Percentiles rank a stretch among this genome's conserved stretches.
phyloP scores from a whole-genome alignment of 2,797 vertebrate genomes.

The Gadopsis marmoratus region DNA sequence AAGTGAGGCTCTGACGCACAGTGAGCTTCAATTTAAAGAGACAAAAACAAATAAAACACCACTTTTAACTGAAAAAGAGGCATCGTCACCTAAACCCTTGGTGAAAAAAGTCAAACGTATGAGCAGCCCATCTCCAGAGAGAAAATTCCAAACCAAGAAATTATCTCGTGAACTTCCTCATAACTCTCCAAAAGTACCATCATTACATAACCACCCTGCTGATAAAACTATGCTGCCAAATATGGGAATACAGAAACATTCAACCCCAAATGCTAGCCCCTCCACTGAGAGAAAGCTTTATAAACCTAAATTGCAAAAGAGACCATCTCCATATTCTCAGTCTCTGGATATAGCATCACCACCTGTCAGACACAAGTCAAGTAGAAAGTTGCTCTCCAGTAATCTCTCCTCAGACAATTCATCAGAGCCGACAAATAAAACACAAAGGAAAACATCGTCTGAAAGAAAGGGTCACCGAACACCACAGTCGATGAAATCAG shows the following conservation, averaged over 20 bases:
- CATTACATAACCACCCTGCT: constrained; percentile 3
- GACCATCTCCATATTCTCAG: constrained; percentile 72
- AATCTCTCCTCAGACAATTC: constrained; percentile 70
- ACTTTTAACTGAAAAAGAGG: constrained; percentile 28
- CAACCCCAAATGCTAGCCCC: constrained; percentile 39
- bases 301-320: constrained; percentile 52
- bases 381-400: constrained; percentile 58
- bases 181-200: constrained; percentile 40
- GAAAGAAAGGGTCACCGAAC: constrained; percentile 43
- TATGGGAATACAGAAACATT: constrained; percentile 26
- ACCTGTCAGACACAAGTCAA: constrained; percentile 57
- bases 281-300: constrained; percentile 51
- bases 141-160: constrained; percentile 53
- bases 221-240: constrained; percentile 50
- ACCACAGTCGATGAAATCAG: constrained; percentile 23
- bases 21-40: constrained; percentile 21
- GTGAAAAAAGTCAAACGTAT: constrained; percentile 51
- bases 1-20: constrained; percentile 44
- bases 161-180: constrained; percentile 19
- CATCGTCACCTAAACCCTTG: constrained; percentile 43
- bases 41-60: constrained; percentile 4
- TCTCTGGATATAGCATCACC: constrained; percentile 73
- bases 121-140: constrained; percentile 64
- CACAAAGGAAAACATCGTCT: constrained; percentile 40
- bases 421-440: constrained; percentile 42